These are phyloP conservation scores for Tenebrosternarchus preto DNA, from an alignment of 2,113 vertebrate genomes.

Conservation along the genomic window DNA sequence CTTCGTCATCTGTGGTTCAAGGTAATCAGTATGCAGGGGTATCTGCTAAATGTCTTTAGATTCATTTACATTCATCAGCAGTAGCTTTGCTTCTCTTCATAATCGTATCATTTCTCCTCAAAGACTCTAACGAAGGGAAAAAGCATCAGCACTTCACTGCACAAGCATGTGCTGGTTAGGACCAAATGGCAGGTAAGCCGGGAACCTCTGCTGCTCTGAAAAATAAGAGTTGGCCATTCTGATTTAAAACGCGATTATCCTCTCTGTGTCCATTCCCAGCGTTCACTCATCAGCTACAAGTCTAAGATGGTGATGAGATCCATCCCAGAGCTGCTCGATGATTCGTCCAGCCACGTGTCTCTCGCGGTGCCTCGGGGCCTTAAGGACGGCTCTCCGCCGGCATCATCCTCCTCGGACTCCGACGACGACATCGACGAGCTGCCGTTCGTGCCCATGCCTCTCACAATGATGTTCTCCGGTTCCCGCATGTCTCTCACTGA, in stretches of 20 bases:
- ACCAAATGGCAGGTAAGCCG: slow-evolving; percentile 89
- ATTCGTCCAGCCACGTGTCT: slow-evolving; percentile 84
- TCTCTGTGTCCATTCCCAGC: slow-evolving; percentile 2
- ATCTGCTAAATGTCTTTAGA: not conserved
- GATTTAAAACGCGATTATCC: not conserved
- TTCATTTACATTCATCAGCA: not conserved
- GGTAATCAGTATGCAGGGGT: slow-evolving; percentile 70
- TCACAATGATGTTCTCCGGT: slow-evolving; percentile 86
- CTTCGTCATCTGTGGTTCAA: slow-evolving; percentile 96
- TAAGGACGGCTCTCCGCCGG: slow-evolving; percentile 78
- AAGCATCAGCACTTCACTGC: slow-evolving; percentile 83
- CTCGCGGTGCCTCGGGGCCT: slow-evolving; percentile 85
- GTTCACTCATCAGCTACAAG: slow-evolving; percentile 84
- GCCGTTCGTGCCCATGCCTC: slow-evolving; percentile 89
- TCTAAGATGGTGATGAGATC: slow-evolving; percentile 95
- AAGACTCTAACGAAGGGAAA: slow-evolving; percentile 88
- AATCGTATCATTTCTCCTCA: slow-evolving; percentile 31
- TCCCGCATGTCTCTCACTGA: slow-evolving; percentile 90
- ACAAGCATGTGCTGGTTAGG: slow-evolving; percentile 88
- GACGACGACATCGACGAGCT: slow-evolving; percentile 92
- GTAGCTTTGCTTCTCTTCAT: not conserved
- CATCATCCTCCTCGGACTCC: slow-evolving; percentile 91
- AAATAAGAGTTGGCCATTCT: not conserved
- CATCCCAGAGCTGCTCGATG: slow-evolving; percentile 88
- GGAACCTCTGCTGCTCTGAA: not conserved